Evolutionary conservation across 2,797 vertebrate species (phyloP), one percentile per base, ranked within the genome.

Genomic region (Meda fulgida): DNA sequence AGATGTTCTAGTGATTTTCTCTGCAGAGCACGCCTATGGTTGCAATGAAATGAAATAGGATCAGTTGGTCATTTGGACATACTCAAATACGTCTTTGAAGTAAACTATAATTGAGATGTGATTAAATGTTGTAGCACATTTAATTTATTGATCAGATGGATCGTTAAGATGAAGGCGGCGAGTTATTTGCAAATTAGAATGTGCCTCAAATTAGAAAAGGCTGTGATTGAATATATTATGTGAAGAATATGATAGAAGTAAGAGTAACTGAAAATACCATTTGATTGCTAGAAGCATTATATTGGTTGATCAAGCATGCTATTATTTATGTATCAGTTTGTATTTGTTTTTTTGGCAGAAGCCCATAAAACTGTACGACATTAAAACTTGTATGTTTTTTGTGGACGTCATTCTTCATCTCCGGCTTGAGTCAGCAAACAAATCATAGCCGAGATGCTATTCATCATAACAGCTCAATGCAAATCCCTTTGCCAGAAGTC

Each of bases 1-100:
- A 67, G 72, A 9, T 29, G 71, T 48, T 87, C 83, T 34, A 85
- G 86, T 65, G 88, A 88, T 86, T 79, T 87, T 51, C 40, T 80
- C 84, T 48, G 86, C 89, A 89, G 89, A 91, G 88, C 83, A 36
- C 51, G 76, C 88, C 90, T 89, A 89, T 46, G 89, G 87, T 85
- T 89, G 88, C 91, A 90, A 91, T 92, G 89, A 89, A 78, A 90
- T 88, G 11, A 67, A 72, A 40, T 31, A 43, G 58, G 16, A 75
- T 80, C 63, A 10, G 43, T 36, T 69, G 77, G 31, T 53, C 60
- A 67, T 84, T 84, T 78, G 34, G 75, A 69, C 48, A 16, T 23
- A 18, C 43, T 58, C 65, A 58, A 84, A 34, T 38, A 40, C 40
- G 36, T 43, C 18, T 76, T 29, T 84, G 48, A 84, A 77, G 60